phyloP scores from a whole-genome alignment of 1,140 invertebrate genomes.

The Cyclina sinensis region DNA sequence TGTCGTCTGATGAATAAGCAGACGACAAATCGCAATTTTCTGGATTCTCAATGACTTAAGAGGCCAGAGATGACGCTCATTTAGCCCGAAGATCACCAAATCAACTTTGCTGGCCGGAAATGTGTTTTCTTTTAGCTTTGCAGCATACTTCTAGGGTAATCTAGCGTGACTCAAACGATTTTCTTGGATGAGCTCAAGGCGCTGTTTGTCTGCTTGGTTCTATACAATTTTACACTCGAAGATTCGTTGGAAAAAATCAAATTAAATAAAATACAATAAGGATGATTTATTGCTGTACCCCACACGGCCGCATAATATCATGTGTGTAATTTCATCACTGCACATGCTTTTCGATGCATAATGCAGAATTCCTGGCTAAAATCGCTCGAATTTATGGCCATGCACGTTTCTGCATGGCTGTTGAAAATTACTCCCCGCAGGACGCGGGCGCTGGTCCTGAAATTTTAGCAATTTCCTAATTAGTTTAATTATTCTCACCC shows the following conservation, averaged over 20 bases:
- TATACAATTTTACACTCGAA: background rate
- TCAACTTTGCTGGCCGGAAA: constrained; percentile 49
- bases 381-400: background rate
- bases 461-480: constrained; percentile 65
- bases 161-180: constrained; percentile 25
- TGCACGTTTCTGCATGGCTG: constrained; percentile 22
- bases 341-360: background rate
- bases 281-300: background rate
- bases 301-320: background rate
- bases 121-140: constrained; percentile 26
- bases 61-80: constrained; percentile 52
- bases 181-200: background rate
- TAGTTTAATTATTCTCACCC: constrained; percentile 29
- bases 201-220: background rate
- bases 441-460: constrained; percentile 1
- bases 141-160: constrained; percentile 21
- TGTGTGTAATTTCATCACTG: background rate
- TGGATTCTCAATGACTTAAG: constrained; percentile 57
- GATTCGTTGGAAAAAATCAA: background rate
- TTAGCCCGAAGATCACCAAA: constrained; percentile 43
- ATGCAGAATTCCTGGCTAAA: background rate
- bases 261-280: constrained; percentile 24
- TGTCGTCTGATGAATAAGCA: constrained; percentile 57
- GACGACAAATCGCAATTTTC: constrained; percentile 57
- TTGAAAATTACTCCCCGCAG: constrained; percentile 35